Conservation (phyloP, 2,888 invertebrate species). For the Glyphotaelius pellucidus region DNA sequence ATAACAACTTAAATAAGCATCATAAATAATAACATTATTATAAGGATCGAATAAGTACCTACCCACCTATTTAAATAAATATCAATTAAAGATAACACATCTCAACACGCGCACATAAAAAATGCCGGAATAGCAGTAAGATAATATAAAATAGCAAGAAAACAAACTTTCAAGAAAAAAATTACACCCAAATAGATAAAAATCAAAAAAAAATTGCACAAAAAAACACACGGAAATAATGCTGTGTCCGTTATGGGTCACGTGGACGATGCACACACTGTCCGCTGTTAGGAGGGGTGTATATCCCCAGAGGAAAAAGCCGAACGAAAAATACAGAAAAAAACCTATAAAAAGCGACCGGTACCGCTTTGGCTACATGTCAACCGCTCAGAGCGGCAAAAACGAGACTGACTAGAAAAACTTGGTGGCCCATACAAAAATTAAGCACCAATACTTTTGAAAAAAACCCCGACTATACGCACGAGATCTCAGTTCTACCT, state of each 20-base stretch:
- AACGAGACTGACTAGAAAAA: conserved; percentile 80
- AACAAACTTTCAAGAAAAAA: conserved; percentile 27
- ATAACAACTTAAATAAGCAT: neutral
- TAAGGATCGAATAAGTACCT: neutral
- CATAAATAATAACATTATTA: neutral
- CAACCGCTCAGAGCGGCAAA: conserved; percentile 73
- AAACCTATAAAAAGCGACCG: conserved; percentile 51
- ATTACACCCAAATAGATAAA: conserved; percentile 28
- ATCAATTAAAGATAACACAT: neutral
- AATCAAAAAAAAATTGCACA: neutral
- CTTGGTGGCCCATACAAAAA: conserved; percentile 60
- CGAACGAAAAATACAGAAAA: conserved; percentile 46
- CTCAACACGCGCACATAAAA: neutral
- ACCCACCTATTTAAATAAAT: neutral
- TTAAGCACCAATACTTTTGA: conserved; percentile 42
- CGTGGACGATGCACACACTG: neutral
- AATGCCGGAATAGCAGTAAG: neutral
- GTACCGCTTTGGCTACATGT: conserved; percentile 37
- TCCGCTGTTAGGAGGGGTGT: neutral
- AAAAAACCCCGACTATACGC: conserved; percentile 28
- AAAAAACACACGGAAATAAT: conserved; percentile 33
- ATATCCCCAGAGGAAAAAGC: neutral
- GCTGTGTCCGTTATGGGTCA: conserved; percentile 22
- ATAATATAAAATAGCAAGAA: neutral
- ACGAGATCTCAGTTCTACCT: conserved; percentile 42